Percentiles rank a stretch among this genome's conserved stretches.
phyloP scores from a whole-genome alignment of 64 coral and sea anemone genomes.

The Montipora sp. region DNA sequence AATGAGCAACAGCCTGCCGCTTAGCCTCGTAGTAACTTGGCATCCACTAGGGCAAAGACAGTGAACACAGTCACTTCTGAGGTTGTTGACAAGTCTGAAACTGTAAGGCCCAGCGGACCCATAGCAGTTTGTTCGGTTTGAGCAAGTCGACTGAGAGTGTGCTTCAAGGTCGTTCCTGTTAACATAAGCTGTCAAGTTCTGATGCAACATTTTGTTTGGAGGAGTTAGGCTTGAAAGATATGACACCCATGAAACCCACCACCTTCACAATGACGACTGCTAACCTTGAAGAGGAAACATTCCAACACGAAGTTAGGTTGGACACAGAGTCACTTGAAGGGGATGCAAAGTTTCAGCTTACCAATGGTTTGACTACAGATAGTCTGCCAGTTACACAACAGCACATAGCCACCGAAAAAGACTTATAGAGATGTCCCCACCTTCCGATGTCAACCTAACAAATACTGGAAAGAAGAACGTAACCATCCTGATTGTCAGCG shows the following conservation, averaged over 20 bases:
- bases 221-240: constrained; percentile 10
- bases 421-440: no score
- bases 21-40: not conserved
- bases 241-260: no score
- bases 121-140: constrained; percentile 29
- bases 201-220: constrained; percentile 66
- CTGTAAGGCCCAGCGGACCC: not conserved
- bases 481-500: no score
- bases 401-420: not conserved
- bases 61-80: not conserved
- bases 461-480: no score
- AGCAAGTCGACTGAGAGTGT: constrained; percentile 54
- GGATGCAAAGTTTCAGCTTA: constrained; percentile 46
- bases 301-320: constrained; percentile 16
- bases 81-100: not conserved
- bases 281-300: not conserved
- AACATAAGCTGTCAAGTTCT: constrained; percentile 48
- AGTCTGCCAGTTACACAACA: not conserved
- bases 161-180: constrained; percentile 77
- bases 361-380: constrained; percentile 60
- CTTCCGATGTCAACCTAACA: no score
- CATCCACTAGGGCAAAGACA: not conserved
- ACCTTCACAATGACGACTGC: not conserved
- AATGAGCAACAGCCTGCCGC: not conserved
- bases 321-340: constrained; percentile 59